phyloP scores from a whole-genome alignment of 2,113 vertebrate genomes.

The Hydropotes inermis region DNA sequence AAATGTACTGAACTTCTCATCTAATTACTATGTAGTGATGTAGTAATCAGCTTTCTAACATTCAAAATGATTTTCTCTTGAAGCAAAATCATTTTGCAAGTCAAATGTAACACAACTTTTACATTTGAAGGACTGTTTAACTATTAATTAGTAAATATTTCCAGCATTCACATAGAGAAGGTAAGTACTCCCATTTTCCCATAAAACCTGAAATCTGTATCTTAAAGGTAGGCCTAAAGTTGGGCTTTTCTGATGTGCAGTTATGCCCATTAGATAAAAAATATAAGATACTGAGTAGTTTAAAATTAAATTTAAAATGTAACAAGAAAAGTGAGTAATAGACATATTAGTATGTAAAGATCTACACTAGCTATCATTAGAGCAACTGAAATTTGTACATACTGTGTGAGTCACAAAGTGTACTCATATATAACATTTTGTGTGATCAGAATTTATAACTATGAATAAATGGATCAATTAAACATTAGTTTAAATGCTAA shows the following conservation, averaged over 20 bases:
- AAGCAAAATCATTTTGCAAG: conserved; percentile 71
- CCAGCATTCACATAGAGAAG: not conserved
- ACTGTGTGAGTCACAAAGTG: not conserved
- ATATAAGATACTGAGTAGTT: not conserved
- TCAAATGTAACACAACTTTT: conserved; percentile 46
- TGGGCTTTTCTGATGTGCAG: not conserved
- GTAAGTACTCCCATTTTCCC: conserved; percentile 45
- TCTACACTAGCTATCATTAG: not conserved
- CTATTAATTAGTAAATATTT: conserved; percentile 29
- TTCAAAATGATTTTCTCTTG: conserved; percentile 68
- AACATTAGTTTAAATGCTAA: not conserved
- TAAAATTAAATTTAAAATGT: not conserved
- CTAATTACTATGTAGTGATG: conserved; percentile 40
- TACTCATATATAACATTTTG: not conserved
- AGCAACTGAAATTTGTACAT: not conserved
- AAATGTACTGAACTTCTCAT: conserved; percentile 73
- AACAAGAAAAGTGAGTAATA: not conserved
- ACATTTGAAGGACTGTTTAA: conserved; percentile 50
- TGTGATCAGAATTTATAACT: not conserved
- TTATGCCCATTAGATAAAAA: not conserved
- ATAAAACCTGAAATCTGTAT: not conserved
- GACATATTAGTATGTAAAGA: not conserved
- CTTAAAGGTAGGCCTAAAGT: conserved; percentile 21
- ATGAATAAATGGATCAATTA: not conserved
- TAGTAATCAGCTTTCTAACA: conserved; percentile 66